phyloP scores from a whole-genome alignment of 2,797 vertebrate genomes.

The Glossophaga mutica region DNA sequence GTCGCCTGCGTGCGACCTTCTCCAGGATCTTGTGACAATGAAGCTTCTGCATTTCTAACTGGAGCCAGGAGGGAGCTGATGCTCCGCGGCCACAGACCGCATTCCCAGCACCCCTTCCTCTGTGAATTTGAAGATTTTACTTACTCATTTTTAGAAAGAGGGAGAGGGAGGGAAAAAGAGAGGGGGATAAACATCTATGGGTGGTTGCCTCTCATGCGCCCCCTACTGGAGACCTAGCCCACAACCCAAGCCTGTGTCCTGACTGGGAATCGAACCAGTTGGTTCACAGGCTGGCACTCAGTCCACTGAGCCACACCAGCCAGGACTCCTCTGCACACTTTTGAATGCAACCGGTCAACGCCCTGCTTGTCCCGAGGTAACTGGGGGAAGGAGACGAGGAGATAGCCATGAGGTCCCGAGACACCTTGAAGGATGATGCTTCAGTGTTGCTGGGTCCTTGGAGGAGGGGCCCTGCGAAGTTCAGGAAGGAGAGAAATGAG shows the following conservation, averaged over 20 bases:
- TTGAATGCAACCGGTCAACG: neutral
- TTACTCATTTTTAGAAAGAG: too few species aligned
- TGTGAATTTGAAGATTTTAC: neutral
- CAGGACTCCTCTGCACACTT: neutral
- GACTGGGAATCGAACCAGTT: too few species aligned
- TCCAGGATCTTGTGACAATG: neutral
- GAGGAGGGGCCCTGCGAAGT: too few species aligned
- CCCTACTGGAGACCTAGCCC: too few species aligned
- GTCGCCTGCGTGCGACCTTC: neutral
- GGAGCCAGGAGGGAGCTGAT: neutral
- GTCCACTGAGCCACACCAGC: too few species aligned
- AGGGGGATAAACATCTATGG: too few species aligned
- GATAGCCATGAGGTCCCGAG: neutral
- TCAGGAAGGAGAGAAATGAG: neutral
- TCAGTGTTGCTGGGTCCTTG: neutral
- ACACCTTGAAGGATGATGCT: neutral
- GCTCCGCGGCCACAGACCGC: too few species aligned
- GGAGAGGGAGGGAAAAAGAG: too few species aligned
- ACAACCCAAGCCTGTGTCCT: too few species aligned
- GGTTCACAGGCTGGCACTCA: too few species aligned
- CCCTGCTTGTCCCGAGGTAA: neutral
- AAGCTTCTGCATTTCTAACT: neutral
- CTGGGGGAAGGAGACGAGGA: neutral
- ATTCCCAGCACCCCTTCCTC: neutral
- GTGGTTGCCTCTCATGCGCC: too few species aligned